A percentile compares a stretch with the other conserved stretches of the same genome.
Evolutionary conservation across 1,140 invertebrate genomes (phyloP).

Genomic region (Metaphire vulgaris): DNA sequence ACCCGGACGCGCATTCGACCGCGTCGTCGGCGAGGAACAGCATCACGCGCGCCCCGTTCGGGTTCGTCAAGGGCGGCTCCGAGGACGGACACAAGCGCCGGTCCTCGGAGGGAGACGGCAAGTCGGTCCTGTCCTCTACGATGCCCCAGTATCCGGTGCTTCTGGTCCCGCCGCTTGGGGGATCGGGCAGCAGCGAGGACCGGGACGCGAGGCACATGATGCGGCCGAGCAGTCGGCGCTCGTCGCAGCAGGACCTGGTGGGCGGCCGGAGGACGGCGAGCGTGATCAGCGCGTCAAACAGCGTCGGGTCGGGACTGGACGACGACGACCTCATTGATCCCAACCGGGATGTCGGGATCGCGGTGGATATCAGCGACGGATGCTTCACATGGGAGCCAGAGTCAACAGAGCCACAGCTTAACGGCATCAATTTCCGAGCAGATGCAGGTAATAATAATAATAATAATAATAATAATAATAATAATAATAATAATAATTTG

Average conservation of each 20-base stretch:
- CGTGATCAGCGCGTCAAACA: conserved; percentile 20
- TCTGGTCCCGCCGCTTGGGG: background rate
- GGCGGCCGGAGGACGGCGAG: conserved; percentile 6
- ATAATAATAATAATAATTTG: no score
- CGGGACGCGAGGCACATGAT: background rate
- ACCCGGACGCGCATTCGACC: background rate
- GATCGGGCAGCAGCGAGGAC: no score
- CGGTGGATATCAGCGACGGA: conserved; percentile 16
- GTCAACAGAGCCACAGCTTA: conserved; percentile 14
- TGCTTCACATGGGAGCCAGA: conserved; percentile 17
- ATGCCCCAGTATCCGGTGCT: background rate
- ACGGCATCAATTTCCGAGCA: conserved; percentile 12
- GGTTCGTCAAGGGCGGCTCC: background rate
- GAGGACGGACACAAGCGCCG: background rate
- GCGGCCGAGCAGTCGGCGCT: conserved; percentile 6
- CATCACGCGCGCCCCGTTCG: background rate
- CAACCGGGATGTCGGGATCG: conserved; percentile 22
- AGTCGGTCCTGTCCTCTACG: background rate
- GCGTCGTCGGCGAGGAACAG: background rate
- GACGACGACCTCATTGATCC: conserved; percentile 20
- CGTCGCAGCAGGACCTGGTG: conserved; percentile 21
- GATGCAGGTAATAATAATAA: conserved; percentile 21
- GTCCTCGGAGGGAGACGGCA: background rate
- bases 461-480: background rate
- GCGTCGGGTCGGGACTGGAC: conserved; percentile 20